Evolutionary conservation across 2,888 invertebrate genomes (phyloP).

Genomic region (Lucinisca nassula): DNA sequence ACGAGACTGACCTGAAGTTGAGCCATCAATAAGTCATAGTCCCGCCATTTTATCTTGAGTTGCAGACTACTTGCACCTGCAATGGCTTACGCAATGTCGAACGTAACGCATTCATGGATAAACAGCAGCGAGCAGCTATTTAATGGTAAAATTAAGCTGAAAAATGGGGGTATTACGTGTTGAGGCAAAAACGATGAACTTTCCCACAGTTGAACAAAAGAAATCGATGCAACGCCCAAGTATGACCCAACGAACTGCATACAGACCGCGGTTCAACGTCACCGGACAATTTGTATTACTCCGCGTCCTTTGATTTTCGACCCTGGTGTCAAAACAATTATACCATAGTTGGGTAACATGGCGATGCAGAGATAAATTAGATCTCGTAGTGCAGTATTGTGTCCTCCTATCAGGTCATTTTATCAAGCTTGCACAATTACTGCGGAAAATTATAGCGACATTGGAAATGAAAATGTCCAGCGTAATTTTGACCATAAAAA

Average conservation of each 20-base stretch:
- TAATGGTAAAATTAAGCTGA: conserved; percentile 61
- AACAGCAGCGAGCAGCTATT: conserved; percentile 17
- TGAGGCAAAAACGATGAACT: conserved; percentile 47
- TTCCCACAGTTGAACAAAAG: conserved; percentile 66
- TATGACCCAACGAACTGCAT: background rate
- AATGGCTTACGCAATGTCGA: background rate
- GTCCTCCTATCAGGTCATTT: background rate
- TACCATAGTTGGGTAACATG: conserved; percentile 57
- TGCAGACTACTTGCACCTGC: background rate
- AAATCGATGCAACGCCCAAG: background rate
- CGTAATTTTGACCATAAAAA: background rate
- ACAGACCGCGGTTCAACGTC: background rate
- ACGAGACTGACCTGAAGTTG: no score
- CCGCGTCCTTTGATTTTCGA: conserved; percentile 45
- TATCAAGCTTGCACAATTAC: conserved; percentile 3
- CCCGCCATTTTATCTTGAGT: background rate
- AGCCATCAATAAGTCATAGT: no score
- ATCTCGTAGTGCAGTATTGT: background rate
- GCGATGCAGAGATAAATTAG: conserved; percentile 2
- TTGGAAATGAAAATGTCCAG: background rate
- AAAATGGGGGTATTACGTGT: conserved; percentile 56
- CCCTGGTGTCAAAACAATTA: conserved; percentile 67
- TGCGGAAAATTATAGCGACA: background rate
- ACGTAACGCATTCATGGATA: background rate
- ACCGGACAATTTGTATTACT: conserved; percentile 45